phyloP scores from a whole-genome alignment of 2,113 vertebrate genomes.

The Oreochromis spilurus region DNA sequence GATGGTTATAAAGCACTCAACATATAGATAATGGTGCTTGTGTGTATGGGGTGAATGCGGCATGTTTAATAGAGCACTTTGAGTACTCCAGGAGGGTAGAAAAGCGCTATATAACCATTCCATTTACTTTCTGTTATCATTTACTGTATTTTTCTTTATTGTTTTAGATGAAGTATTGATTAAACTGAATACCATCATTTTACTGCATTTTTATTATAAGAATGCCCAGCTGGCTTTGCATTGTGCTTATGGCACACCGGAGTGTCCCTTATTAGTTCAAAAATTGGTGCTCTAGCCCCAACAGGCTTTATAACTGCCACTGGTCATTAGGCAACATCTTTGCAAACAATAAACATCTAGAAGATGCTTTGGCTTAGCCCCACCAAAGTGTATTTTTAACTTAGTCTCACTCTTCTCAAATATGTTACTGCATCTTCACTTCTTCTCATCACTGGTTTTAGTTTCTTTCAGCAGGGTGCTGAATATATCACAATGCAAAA shows the following conservation, averaged over 20 bases:
- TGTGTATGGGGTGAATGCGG: too few species aligned
- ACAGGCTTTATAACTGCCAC: neutral
- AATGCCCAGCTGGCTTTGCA: neutral
- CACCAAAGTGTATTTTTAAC: constrained; percentile 13
- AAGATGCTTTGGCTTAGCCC: constrained; percentile 1
- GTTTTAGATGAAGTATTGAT: neutral
- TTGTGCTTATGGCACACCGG: neutral
- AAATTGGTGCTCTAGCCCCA: neutral
- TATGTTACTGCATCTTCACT: constrained; percentile 10
- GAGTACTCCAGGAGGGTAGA: too few species aligned
- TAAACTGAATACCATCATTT: neutral
- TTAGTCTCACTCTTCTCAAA: neutral
- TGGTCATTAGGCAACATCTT: neutral
- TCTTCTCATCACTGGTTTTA: neutral
- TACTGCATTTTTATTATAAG: neutral
- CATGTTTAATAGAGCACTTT: too few species aligned
- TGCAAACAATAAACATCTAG: neutral
- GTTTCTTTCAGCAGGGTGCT: constrained; percentile 16
- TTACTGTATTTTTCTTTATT: neutral
- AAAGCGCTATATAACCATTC: too few species aligned
- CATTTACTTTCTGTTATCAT: neutral
- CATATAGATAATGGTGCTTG: too few species aligned
- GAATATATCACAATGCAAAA: constrained; percentile 24
- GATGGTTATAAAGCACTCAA: too few species aligned
- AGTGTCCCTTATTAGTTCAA: neutral